A percentile compares a stretch with the other conserved stretches of the same genome.
Evolutionary conservation across 2,113 vertebrate species (phyloP).

Genomic region (Myotis brandtii): DNA sequence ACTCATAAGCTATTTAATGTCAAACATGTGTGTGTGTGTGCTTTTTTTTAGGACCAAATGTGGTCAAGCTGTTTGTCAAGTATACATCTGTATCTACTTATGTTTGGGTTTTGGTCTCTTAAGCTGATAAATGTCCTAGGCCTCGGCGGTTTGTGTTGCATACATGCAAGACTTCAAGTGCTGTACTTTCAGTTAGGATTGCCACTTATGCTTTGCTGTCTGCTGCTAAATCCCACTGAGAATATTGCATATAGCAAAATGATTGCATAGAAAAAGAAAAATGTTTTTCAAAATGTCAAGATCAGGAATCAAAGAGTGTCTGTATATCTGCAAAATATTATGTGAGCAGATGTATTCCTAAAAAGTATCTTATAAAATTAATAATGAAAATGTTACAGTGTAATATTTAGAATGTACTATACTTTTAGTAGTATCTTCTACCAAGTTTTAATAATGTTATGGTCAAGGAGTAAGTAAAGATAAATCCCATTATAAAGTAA

Average conservation of each 20-base stretch:
- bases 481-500: background rate
- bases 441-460: background rate
- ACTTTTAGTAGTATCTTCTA: background rate
- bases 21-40: background rate
- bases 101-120: background rate
- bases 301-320: background rate
- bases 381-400: background rate
- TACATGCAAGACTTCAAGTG: background rate
- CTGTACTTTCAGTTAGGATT: background rate
- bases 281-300: background rate
- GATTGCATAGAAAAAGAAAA: background rate
- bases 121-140: background rate
- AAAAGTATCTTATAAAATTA: background rate
- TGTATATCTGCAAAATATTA: background rate
- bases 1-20: background rate
- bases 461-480: background rate
- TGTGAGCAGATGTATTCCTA: background rate
- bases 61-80: background rate
- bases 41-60: background rate
- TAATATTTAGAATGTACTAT: background rate
- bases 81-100: constrained; percentile 21
- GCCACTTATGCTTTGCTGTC: background rate
- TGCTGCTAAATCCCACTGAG: background rate
- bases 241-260: background rate
- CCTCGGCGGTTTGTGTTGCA: background rate